Conservation (phyloP, 2,888 invertebrate species). For the Craniophora ligustri region DNA sequence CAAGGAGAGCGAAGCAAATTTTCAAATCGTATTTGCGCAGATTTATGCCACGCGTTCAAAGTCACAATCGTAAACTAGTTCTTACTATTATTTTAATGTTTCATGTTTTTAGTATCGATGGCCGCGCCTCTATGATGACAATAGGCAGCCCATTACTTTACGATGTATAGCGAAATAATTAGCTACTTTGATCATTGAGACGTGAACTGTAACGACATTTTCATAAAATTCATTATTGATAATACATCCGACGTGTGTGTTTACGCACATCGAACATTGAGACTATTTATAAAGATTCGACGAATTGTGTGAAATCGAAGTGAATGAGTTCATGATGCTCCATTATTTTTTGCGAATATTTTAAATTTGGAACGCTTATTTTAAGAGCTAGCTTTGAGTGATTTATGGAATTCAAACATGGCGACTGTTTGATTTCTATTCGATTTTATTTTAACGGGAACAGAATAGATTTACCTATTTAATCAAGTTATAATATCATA, state of each 20-base stretch:
- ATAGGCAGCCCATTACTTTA: constrained; percentile 45
- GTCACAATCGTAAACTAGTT: background rate
- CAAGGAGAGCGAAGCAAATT: too few relatives aligned
- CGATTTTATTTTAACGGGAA: constrained; percentile 2
- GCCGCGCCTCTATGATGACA: constrained; percentile 48
- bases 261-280: constrained; percentile 12
- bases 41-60: too few relatives aligned
- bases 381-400: constrained; percentile 29
- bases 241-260: constrained; percentile 14
- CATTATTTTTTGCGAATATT: constrained; percentile 33
- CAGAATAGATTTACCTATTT: too few relatives aligned
- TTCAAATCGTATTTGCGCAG: too few relatives aligned
- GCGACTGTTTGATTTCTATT: constrained; percentile 20
- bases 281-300: constrained; percentile 66
- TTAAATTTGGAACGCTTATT: constrained; percentile 33
- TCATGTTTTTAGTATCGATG: constrained; percentile 20
- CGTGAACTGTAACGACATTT: constrained; percentile 24
- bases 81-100: constrained; percentile 34
- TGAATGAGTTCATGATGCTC: constrained; percentile 50
- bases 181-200: constrained; percentile 35
- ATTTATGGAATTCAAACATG: constrained; percentile 16
- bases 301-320: constrained; percentile 55
- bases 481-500: too few relatives aligned
- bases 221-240: constrained; percentile 27
- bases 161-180: constrained; percentile 44